Evolutionary conservation across 2,888 invertebrate genomes (phyloP).

Genomic region (Nephrotoma appendiculata): DNA sequence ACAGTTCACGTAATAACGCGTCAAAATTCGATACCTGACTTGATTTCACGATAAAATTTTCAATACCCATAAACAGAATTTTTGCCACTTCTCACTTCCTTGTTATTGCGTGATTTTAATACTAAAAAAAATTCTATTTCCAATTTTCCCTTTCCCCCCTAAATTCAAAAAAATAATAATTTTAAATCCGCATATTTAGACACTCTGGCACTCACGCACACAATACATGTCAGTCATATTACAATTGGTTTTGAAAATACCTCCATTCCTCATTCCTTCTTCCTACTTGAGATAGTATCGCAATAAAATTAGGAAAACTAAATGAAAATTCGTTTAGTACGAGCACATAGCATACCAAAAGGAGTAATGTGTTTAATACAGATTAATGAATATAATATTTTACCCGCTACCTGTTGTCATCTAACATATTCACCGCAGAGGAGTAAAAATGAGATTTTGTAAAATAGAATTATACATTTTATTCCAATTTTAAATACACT

Average conservation of each 20-base stretch:
- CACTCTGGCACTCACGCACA: not conserved
- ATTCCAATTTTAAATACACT: not conserved
- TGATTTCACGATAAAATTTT: not conserved
- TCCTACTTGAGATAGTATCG: not conserved
- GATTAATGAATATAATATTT: not conserved
- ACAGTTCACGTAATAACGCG: not conserved
- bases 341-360: not conserved
- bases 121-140: not conserved
- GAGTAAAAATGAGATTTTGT: not conserved
- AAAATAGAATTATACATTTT: not conserved
- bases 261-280: not conserved
- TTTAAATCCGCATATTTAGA: not conserved
- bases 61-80: too few species aligned
- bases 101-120: not conserved
- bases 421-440: not conserved
- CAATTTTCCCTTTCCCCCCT: not conserved
- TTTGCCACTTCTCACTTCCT: not conserved
- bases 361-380: not conserved
- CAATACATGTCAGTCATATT: not conserved
- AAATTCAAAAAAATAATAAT: not conserved
- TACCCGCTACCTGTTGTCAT: not conserved
- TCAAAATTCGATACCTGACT: not conserved
- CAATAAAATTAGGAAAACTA: not conserved
- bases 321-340: not conserved
- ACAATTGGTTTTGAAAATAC: not conserved